Evolutionary conservation across 1,140 invertebrate species (phyloP).

Genomic region (Cryptotermes secundus): DNA sequence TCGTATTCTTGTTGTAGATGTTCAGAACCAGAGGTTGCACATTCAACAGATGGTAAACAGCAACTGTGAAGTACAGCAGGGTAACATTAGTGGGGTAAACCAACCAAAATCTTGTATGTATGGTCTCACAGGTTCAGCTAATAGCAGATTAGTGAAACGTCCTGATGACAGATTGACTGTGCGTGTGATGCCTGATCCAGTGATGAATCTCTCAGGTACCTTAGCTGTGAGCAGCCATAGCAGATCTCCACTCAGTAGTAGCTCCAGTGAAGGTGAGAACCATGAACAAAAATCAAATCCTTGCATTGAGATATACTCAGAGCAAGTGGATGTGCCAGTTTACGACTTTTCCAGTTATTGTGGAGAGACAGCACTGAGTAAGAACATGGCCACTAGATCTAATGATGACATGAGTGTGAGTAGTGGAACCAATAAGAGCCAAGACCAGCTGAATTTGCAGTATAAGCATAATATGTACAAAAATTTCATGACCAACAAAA

Average conservation of each 20-base stretch:
- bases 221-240: conserved; percentile 32
- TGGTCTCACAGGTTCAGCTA: background rate
- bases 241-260: conserved; percentile 41
- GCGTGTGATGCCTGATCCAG: conserved; percentile 53
- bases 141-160: background rate
- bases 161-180: conserved; percentile 51
- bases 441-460: conserved; percentile 12
- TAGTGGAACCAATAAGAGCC: conserved; percentile 33
- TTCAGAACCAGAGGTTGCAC: conserved; percentile 55
- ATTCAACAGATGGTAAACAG: conserved; percentile 43
- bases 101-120: conserved; percentile 23
- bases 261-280: conserved; percentile 40
- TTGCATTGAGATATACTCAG: conserved; percentile 12
- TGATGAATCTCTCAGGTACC: conserved; percentile 35
- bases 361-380: conserved; percentile 36
- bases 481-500: conserved; percentile 23
- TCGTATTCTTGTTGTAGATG: conserved; percentile 78
- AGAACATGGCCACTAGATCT: conserved; percentile 30
- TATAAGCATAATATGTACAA: conserved; percentile 29
- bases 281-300: background rate
- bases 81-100: background rate
- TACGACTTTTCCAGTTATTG: conserved; percentile 38
- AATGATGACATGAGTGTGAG: conserved; percentile 33
- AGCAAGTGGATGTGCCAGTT: conserved; percentile 36
- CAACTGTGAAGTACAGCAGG: conserved; percentile 17